Evolutionary conservation across 2,888 invertebrate species (phyloP), one percentile per base, ranked within the genome.

Genomic region (Volucella bombylans): DNA sequence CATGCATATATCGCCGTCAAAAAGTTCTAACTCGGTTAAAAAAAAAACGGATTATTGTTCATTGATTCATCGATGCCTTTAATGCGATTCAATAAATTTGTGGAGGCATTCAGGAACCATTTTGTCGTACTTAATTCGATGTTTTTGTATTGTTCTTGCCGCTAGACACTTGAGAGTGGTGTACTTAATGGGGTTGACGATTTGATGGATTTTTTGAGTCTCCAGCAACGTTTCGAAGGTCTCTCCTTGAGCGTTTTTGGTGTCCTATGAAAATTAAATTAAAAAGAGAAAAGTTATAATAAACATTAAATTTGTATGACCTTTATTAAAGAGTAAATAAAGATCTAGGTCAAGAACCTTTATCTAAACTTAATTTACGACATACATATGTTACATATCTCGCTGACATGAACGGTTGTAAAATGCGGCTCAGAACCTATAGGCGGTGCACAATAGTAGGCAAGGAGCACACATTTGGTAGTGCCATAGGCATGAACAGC

Each of bases 81-180:
- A 92, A 88, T 92, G 92, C 82, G 89, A 88, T 88, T 91, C 90
- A 71, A 92, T 91, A 87, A 92, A 91, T 65, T 90, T 89, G 87
- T 94, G 93, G 23, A 94, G 90, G 82, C 93, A 93, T 69, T 91
- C 91, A 1, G 94, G 94, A 38, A 94, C 92, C 4, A 92, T 91
- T 73, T 93, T 93, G 73, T 93, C 92, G 91, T 95, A 95, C 0
- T 94, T 94, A 76, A 95, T 94, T 87, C 93, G 92, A 91, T 95
- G 94, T 90, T 94, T 94, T 90, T 94, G 94, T 73, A 98, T 95
- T 4, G 95, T 95, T 87, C 95, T 94, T 11, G 98, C 97, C 12
- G 98, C 96, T 79, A 97, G 94, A 91, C 98, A 98, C 89, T 96
- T 95, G 87, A 98, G 94, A 80, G 95, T 94, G 57, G 96, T 95